A percentile compares a stretch with the other conserved stretches of the same genome.
Evolutionary conservation across 2,888 invertebrate species (phyloP).

Genomic region (Rhagonycha lutea): DNA sequence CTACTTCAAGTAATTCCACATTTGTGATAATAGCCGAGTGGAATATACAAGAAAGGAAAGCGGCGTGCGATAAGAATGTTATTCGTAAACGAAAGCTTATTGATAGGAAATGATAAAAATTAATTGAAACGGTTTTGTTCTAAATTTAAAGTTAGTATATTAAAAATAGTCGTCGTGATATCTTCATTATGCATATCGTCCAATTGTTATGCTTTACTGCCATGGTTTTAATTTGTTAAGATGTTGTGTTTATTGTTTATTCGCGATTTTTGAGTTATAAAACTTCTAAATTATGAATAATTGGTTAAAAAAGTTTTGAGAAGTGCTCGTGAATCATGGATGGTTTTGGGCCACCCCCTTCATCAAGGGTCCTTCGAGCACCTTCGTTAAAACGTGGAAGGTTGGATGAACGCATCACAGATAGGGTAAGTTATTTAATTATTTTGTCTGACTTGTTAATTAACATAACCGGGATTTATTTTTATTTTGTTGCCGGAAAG

Average conservation of each 20-base stretch:
- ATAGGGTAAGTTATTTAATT: constrained; percentile 68
- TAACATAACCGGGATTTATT: neutral
- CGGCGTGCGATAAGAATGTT: neutral
- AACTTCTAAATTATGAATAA: neutral
- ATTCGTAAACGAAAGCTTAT: constrained; percentile 1
- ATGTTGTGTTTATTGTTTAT: neutral
- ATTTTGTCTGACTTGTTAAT: neutral
- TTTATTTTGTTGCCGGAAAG: neutral
- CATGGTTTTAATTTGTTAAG: neutral
- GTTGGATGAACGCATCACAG: constrained; percentile 74
- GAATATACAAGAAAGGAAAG: neutral
- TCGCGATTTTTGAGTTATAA: neutral
- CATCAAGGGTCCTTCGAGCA: constrained; percentile 72
- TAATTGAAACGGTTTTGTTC: neutral
- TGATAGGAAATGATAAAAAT: neutral
- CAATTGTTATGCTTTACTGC: neutral
- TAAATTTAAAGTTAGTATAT: neutral
- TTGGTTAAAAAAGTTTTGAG: neutral
- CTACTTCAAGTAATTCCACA: neutral
- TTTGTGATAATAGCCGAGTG: neutral
- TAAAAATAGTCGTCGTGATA: neutral
- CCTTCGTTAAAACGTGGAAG: constrained; percentile 80
- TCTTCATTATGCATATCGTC: neutral
- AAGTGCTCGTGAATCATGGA: constrained; percentile 13
- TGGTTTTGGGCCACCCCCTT: constrained; percentile 40